These are phyloP conservation scores for Drosophila ficusphila DNA, from an alignment of 1,140 invertebrate species.

Conservation along the genomic window DNA sequence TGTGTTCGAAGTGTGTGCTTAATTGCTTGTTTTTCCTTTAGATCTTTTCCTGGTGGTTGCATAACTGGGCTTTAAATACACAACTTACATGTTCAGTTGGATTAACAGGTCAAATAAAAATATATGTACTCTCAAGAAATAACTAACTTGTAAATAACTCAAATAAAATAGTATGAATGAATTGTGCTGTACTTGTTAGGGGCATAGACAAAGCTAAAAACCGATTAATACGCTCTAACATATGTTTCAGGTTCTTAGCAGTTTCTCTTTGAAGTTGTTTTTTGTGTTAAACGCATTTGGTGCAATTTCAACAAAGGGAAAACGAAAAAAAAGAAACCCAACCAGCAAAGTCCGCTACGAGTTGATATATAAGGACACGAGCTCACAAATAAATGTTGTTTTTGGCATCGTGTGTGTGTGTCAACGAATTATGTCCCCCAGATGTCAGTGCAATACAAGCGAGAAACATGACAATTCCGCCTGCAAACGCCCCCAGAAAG, in stretches of 20 bases:
- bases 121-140: background rate
- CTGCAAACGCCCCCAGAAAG: conserved; percentile 16
- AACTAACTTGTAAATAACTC: too few species aligned
- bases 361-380: conserved; percentile 29
- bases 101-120: background rate
- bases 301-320: conserved; percentile 55
- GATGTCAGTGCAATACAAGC: conserved; percentile 75
- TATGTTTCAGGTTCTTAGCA: conserved; percentile 1
- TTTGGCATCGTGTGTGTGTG: conserved; percentile 29
- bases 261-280: conserved; percentile 27
- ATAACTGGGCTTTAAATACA: background rate
- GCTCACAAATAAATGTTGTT: conserved; percentile 31
- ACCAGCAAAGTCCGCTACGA: conserved; percentile 47
- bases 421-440: conserved; percentile 74
- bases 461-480: conserved; percentile 67
- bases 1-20: conserved; percentile 6
- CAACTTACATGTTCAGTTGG: too few species aligned
- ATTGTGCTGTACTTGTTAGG: background rate
- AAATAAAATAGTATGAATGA: too few species aligned
- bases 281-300: conserved; percentile 40
- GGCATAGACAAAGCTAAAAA: background rate
- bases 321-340: conserved; percentile 12
- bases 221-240: conserved; percentile 2
- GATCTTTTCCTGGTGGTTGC: background rate
- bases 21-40: conserved; percentile 26